phyloP scores from a whole-genome alignment of 2,797 vertebrate genomes.

The Falco biarmicus region DNA sequence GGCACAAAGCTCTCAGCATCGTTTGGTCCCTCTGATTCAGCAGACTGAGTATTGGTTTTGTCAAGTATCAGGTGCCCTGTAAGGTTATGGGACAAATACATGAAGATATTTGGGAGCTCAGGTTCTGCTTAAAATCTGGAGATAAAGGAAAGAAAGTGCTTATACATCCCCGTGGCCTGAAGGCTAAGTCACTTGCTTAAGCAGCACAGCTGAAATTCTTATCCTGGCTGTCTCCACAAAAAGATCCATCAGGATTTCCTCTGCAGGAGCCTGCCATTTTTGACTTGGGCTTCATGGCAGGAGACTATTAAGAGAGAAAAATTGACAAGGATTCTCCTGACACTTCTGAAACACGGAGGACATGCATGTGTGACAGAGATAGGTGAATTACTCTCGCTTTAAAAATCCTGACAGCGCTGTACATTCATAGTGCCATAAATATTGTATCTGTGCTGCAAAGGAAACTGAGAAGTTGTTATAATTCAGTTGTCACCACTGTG shows the following conservation, averaged over 20 bases:
- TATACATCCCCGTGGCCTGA: background rate
- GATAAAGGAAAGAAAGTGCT: background rate
- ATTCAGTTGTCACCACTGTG: slow-evolving; percentile 51
- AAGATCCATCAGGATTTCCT: slow-evolving; percentile 1
- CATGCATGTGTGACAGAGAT: background rate
- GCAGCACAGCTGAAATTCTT: background rate
- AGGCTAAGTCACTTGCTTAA: background rate
- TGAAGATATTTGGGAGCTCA: background rate
- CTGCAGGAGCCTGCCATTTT: background rate
- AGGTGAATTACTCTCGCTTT: slow-evolving; percentile 49
- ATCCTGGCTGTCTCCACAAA: background rate
- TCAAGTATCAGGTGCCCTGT: background rate
- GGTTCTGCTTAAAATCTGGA: background rate
- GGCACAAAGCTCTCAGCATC: background rate
- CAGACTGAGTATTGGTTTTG: background rate
- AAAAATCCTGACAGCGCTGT: slow-evolving; percentile 53
- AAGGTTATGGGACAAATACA: background rate
- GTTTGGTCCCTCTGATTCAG: background rate
- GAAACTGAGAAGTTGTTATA: slow-evolving; percentile 51
- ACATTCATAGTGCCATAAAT: slow-evolving; percentile 65
- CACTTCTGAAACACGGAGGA: slow-evolving; percentile 7
- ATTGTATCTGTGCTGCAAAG: slow-evolving; percentile 49
- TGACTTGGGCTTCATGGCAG: background rate
- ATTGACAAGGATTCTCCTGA: slow-evolving; percentile 32
- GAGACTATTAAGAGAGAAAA: slow-evolving; percentile 52